Evolutionary conservation across 2,888 invertebrate genomes (phyloP).

Genomic region (Agrilus mali): DNA sequence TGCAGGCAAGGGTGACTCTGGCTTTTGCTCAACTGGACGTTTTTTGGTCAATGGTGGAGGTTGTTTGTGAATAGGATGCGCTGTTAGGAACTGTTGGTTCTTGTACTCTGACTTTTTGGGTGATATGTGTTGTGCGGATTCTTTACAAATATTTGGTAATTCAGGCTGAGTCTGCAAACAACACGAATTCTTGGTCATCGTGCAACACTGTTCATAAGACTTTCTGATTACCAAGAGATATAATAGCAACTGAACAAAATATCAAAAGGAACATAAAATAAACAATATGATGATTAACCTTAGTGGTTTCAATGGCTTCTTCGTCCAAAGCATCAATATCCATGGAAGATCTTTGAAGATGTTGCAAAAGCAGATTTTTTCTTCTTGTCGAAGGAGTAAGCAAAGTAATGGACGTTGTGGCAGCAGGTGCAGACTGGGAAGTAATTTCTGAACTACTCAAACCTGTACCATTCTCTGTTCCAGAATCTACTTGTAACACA

Average conservation of each 20-base stretch:
- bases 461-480: constrained; percentile 50
- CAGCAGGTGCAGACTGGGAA: constrained; percentile 37
- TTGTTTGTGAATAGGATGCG: constrained; percentile 10
- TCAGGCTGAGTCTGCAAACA: constrained; percentile 13
- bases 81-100: constrained; percentile 19
- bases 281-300: constrained; percentile 24
- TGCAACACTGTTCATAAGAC: not conserved
- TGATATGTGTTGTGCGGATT: constrained; percentile 17
- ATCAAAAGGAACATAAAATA: not conserved
- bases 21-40: constrained; percentile 15
- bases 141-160: constrained; percentile 9
- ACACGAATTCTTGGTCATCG: not conserved
- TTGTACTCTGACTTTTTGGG: constrained; percentile 13
- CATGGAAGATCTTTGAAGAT: constrained; percentile 75
- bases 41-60: constrained; percentile 17
- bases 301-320: constrained; percentile 51
- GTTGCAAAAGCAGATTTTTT: constrained; percentile 61
- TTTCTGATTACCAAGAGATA: too few relatives aligned
- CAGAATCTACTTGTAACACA: constrained; percentile 62
- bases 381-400: constrained; percentile 69
- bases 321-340: constrained; percentile 73
- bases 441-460: constrained; percentile 37
- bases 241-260: not conserved
- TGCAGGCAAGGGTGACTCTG: constrained; percentile 29
- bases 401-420: constrained; percentile 44